A percentile compares a stretch with the other conserved stretches of the same genome.
Evolutionary conservation across 2,113 vertebrate genomes (phyloP).

Genomic region (Lagopus leucura): DNA sequence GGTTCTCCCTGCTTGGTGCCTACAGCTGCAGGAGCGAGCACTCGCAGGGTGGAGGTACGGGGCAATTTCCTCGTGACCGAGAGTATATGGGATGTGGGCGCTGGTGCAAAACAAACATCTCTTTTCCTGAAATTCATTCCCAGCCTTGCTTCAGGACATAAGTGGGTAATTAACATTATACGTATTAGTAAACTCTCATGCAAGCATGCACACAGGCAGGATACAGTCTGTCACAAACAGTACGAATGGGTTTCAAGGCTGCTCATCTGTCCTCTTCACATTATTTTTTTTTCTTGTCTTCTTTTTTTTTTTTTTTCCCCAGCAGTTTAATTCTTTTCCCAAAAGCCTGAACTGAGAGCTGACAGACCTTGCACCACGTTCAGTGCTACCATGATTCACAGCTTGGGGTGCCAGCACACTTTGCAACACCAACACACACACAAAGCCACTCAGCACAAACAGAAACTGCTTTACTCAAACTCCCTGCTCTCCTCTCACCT

Average conservation of each 20-base stretch:
- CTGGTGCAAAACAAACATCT: slow-evolving; percentile 58
- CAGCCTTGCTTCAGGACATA: slow-evolving; percentile 43
- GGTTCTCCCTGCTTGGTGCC: not conserved
- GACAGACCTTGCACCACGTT: not conserved
- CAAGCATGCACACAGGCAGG: not conserved
- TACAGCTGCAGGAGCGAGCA: not conserved
- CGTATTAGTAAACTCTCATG: not conserved
- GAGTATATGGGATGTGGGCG: slow-evolving; percentile 23
- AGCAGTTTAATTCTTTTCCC: not conserved
- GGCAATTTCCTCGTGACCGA: slow-evolving; percentile 31
- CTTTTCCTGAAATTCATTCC: slow-evolving; percentile 70
- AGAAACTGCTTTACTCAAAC: not conserved
- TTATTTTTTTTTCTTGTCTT: not conserved
- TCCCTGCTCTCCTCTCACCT: slow-evolving; percentile 21
- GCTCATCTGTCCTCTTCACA: not conserved
- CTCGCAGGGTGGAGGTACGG: slow-evolving; percentile 54
- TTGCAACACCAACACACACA: not conserved
- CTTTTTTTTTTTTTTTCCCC: not conserved
- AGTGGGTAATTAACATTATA: slow-evolving; percentile 8
- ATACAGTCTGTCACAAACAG: not conserved
- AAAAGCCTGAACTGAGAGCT: not conserved
- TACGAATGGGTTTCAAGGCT: not conserved
- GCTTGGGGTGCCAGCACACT: not conserved
- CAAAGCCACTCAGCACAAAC: not conserved
- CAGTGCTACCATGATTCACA: not conserved